phyloP scores from a whole-genome alignment of 2,888 invertebrate species.

The Andrena dorsata region DNA sequence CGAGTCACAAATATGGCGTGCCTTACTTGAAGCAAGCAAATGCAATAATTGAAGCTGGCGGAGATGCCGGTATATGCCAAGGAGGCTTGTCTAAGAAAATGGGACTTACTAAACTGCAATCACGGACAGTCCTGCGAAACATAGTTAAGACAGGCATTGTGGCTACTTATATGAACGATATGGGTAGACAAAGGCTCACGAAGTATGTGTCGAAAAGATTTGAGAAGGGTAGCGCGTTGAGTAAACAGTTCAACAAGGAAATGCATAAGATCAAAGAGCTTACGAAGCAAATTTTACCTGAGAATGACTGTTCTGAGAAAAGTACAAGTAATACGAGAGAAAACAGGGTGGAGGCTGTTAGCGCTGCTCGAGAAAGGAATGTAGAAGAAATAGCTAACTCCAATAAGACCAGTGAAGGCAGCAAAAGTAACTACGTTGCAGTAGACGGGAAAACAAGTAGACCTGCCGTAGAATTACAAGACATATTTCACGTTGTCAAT shows the following conservation, averaged over 20 bases:
- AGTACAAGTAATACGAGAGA: constrained; percentile 8
- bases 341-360: background rate
- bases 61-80: constrained; percentile 86
- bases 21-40: constrained; percentile 86
- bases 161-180: constrained; percentile 86
- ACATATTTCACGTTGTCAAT: constrained; percentile 59
- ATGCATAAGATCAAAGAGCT: constrained; percentile 81
- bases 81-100: constrained; percentile 81
- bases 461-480: constrained; percentile 30
- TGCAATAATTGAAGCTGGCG: constrained; percentile 85
- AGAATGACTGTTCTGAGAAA: constrained; percentile 40
- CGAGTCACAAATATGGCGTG: constrained; percentile 77
- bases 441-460: background rate
- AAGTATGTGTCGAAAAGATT: constrained; percentile 84
- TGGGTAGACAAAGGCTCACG: constrained; percentile 86
- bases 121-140: constrained; percentile 85
- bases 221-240: constrained; percentile 78
- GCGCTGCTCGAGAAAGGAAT: background rate
- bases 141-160: constrained; percentile 84
- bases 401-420: background rate
- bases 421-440: background rate
- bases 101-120: constrained; percentile 85
- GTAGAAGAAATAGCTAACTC: background rate
- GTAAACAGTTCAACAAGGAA: constrained; percentile 79
- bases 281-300: constrained; percentile 62